Evolutionary conservation across 2,888 invertebrate species (phyloP).

Genomic region (Eupithecia abbreviata): DNA sequence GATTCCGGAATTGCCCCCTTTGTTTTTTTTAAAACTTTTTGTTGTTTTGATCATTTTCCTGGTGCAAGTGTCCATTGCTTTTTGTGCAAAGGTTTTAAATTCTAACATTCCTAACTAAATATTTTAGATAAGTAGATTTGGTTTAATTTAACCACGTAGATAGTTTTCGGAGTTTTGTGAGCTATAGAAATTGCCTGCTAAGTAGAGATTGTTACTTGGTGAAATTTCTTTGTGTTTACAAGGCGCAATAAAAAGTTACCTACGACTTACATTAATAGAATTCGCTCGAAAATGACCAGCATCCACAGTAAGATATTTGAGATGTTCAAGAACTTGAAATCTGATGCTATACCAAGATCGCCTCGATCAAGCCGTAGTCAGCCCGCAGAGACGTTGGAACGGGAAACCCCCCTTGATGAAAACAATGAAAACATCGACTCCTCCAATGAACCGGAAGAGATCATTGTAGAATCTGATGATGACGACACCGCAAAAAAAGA

Average conservation of each 20-base stretch:
- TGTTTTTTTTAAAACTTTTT: too few species aligned
- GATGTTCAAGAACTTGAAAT: constrained; percentile 74
- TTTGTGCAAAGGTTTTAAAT: too few species aligned
- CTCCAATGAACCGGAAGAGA: constrained; percentile 58
- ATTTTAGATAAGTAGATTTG: too few species aligned
- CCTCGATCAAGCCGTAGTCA: constrained; percentile 60
- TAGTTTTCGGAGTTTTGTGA: neutral
- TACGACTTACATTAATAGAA: neutral
- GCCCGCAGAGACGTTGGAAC: constrained; percentile 36
- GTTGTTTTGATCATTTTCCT: too few species aligned
- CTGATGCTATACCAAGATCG: constrained; percentile 80
- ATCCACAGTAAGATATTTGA: constrained; percentile 64
- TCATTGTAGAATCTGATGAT: constrained; percentile 56
- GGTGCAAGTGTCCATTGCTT: too few species aligned
- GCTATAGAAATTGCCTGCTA: neutral
- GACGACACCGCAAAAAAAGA: constrained; percentile 56
- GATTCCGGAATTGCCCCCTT: too few species aligned
- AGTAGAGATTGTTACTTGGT: neutral
- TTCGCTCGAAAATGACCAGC: constrained; percentile 49
- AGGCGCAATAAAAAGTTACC: neutral
- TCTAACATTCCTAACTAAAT: too few species aligned
- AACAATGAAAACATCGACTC: constrained; percentile 53
- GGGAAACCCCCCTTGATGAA: constrained; percentile 42
- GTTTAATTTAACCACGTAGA: neutral
- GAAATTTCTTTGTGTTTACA: constrained; percentile 14